Evolutionary conservation across 2,888 invertebrate genomes (phyloP), one percentile per base, ranked within the genome.

Genomic region (Ennomos erosarius): DNA sequence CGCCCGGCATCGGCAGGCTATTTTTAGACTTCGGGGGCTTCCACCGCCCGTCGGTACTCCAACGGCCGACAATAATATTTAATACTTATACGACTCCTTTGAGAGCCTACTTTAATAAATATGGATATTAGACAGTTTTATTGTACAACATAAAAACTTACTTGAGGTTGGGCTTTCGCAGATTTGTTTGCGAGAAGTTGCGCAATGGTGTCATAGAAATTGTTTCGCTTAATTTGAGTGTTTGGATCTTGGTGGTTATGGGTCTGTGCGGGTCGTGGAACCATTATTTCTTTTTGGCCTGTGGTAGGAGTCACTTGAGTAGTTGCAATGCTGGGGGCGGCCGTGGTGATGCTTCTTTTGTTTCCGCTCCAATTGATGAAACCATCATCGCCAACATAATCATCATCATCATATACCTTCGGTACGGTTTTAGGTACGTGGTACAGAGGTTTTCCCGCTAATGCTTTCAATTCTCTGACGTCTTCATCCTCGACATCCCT

Each of bases 241-340:
- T 79, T 76, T 55, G 82, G 79, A 58, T 81, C 76, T 43, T 73
- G 78, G 33, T 72, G 88, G 68, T 88, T 88, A 56, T 91, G 81
- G 38, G 70, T 75, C 42, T 93, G 93, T 33, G 93, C 92, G 6
- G 95, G 95, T 63, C 95, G 87, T 57, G 94, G 93, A 72, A 95
- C 82, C 10, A 94, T 94, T 47, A 94, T 92, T 81, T 95, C 95
- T 69, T 95, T 94, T 73, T 95, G 94, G 0, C 95, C 95, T 16
- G 70, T 70, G 51, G 76, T 78, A 1, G 81, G 73, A 10, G 69
- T 59, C 10, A 68, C 64, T 2, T 36, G 47, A 10, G 84, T 79
- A n/a, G 70, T 79, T 9, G 81, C 67, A 26, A 79, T 68, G n/a
- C n/a, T n/a, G 1, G 92, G 83, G 9, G 87, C 79, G 38, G 78